These are phyloP conservation scores for Camponotus fellah DNA, from an alignment of 2,888 invertebrate species.

Conservation along the genomic window DNA sequence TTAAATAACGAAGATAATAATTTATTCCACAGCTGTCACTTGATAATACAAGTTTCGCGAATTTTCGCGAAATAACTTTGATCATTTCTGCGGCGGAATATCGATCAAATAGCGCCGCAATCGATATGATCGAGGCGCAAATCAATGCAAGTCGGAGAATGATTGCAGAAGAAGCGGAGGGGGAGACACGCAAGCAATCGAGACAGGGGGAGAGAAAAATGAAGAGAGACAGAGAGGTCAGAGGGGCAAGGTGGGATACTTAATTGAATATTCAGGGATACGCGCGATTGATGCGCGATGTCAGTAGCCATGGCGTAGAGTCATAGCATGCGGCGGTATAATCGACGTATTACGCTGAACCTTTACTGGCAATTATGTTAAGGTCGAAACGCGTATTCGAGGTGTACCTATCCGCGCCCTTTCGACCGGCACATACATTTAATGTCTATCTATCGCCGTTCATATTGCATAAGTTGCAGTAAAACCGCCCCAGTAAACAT, in stretches of 20 bases:
- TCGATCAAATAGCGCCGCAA: slow-evolving; percentile 22
- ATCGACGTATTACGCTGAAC: slow-evolving; percentile 76
- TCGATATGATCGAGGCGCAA: slow-evolving; percentile 2
- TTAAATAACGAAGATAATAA: background rate
- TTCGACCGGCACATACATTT: slow-evolving; percentile 33
- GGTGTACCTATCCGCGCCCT: slow-evolving; percentile 1
- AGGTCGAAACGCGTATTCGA: slow-evolving; percentile 70
- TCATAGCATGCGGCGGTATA: slow-evolving; percentile 69
- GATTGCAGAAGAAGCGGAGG: slow-evolving; percentile 5
- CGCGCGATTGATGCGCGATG: slow-evolving; percentile 80
- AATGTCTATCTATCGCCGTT: background rate
- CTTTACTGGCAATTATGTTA: slow-evolving; percentile 78
- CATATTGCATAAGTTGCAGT: background rate
- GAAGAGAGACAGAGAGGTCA: slow-evolving; percentile 15
- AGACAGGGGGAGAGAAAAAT: slow-evolving; percentile 20
- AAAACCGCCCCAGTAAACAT: background rate
- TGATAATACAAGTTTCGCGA: background rate
- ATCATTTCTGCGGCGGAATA: background rate
- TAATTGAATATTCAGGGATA: slow-evolving; percentile 82
- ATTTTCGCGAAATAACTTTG: background rate
- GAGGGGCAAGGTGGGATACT: slow-evolving; percentile 18
- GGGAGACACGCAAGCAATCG: too few species aligned
- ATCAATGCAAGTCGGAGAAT: slow-evolving; percentile 45
- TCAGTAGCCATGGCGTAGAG: slow-evolving; percentile 75
- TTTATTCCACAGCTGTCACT: background rate